Evolutionary conservation across 1,140 invertebrate genomes (phyloP).

Genomic region (Drosophila pseudoobscura): DNA sequence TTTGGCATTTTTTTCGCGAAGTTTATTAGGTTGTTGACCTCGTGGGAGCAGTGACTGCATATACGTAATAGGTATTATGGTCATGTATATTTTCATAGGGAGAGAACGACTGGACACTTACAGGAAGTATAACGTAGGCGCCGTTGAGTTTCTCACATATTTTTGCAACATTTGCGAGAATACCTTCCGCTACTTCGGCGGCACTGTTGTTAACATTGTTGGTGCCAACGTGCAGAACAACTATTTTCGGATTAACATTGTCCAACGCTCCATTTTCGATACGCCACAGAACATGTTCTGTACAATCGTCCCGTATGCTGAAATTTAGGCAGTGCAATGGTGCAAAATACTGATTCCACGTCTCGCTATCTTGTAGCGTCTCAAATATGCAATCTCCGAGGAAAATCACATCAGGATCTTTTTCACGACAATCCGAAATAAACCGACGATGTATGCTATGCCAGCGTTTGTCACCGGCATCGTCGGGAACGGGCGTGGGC

Average conservation of each 20-base stretch:
- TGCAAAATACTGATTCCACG: slow-evolving; percentile 94
- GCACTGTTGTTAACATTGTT: slow-evolving; percentile 92
- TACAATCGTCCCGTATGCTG: slow-evolving; percentile 94
- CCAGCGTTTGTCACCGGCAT: slow-evolving; percentile 79
- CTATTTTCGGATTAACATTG: slow-evolving; percentile 93
- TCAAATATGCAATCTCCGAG: slow-evolving; percentile 94
- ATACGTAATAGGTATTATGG: slow-evolving; percentile 9
- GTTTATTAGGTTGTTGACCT: slow-evolving; percentile 91
- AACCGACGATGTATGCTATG: slow-evolving; percentile 88
- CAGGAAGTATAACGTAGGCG: slow-evolving; percentile 91
- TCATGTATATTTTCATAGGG: background rate
- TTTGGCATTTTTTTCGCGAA: slow-evolving; percentile 89
- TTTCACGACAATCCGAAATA: slow-evolving; percentile 90
- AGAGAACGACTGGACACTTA: slow-evolving; percentile 84
- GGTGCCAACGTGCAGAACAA: slow-evolving; percentile 93
- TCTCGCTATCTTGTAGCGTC: slow-evolving; percentile 90
- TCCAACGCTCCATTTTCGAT: slow-evolving; percentile 94
- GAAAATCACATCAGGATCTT: slow-evolving; percentile 95
- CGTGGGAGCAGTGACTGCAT: slow-evolving; percentile 91
- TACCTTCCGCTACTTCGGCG: slow-evolving; percentile 91
- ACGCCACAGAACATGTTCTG: slow-evolving; percentile 95
- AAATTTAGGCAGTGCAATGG: slow-evolving; percentile 95
- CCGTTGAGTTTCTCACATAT: slow-evolving; percentile 90
- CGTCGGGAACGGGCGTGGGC: slow-evolving; percentile 86
- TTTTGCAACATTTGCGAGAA: slow-evolving; percentile 89